These are phyloP conservation scores for Drosophila multiciliata DNA, from an alignment of 2,888 invertebrate species.

Conservation along the genomic window DNA sequence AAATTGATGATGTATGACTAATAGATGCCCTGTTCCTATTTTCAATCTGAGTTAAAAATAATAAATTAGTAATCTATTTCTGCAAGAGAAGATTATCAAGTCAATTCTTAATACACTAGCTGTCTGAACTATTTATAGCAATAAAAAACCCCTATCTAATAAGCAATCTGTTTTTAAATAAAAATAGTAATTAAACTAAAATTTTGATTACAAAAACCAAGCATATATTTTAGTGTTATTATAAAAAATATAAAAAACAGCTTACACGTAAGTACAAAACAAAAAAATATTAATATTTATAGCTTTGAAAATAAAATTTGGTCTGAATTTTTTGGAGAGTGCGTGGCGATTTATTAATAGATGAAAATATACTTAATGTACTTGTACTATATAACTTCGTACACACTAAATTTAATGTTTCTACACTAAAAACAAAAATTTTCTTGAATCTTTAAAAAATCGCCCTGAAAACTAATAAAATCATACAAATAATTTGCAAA, in stretches of 20 bases:
- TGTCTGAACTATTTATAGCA: too few relatives aligned
- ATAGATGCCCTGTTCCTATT: not conserved
- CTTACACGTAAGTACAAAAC: not conserved
- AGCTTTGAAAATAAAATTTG: not conserved
- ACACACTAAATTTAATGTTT: not conserved
- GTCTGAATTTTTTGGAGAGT: not conserved
- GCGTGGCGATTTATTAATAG: not conserved
- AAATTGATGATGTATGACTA: not conserved
- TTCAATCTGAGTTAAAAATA: not conserved
- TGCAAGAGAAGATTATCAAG: not conserved
- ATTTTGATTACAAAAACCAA: too few relatives aligned
- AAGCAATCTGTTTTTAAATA: not conserved
- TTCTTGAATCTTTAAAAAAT: not conserved
- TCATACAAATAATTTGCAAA: not conserved
- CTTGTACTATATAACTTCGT: not conserved
- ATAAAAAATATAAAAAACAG: not conserved
- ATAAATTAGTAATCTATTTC: not conserved
- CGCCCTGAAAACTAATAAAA: not conserved
- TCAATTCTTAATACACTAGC: not conserved
- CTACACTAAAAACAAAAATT: not conserved
- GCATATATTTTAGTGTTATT: too few relatives aligned
- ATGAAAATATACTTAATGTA: not conserved
- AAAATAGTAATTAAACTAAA: not conserved
- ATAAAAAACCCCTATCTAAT: not conserved
- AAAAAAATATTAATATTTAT: not conserved